Conservation (phyloP, 1,140 invertebrate species). For the Drosophila melanica region DNA sequence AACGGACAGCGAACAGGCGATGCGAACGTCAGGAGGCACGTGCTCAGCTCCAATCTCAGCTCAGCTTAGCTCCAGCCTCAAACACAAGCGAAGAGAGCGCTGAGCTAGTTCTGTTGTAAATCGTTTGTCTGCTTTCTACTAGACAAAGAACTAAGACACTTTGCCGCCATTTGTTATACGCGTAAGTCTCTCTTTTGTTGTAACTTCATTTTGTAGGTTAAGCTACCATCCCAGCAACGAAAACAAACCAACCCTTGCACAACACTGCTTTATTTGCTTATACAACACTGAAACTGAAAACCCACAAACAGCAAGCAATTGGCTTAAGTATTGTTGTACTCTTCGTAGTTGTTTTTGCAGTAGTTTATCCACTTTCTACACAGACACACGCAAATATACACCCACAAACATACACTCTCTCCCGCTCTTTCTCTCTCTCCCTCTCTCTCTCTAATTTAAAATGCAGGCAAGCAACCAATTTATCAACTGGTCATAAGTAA, state of each 20-base stretch:
- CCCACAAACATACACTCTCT: conserved; percentile 11
- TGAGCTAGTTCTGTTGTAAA: conserved; percentile 60
- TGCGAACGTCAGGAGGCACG: conserved; percentile 38
- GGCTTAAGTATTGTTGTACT: conserved; percentile 51
- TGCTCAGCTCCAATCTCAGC: conserved; percentile 49
- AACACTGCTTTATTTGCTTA: conserved; percentile 65
- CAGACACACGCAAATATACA: conserved; percentile 19
- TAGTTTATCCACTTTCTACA: conserved; percentile 48
- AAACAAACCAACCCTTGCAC: conserved; percentile 13
- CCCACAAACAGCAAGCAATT: conserved; percentile 22
- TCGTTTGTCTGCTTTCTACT: conserved; percentile 69
- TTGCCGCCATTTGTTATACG: conserved; percentile 80
- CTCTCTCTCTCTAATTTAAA: conserved; percentile 5
- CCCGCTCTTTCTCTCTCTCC: not conserved
- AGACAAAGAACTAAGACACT: conserved; percentile 72
- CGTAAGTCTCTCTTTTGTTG: conserved; percentile 78
- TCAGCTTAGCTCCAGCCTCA: conserved; percentile 39
- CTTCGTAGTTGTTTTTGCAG: conserved; percentile 33
- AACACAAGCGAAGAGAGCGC: conserved; percentile 7
- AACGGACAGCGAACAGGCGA: conserved; percentile 62
- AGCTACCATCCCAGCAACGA: conserved; percentile 41
- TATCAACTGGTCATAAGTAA: conserved; percentile 36
- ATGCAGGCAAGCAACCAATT: conserved; percentile 31
- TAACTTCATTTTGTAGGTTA: conserved; percentile 63
- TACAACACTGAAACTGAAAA: conserved; percentile 33